Evolutionary conservation across 2,113 vertebrate genomes (phyloP).

Genomic region (Sander lucioperca): DNA sequence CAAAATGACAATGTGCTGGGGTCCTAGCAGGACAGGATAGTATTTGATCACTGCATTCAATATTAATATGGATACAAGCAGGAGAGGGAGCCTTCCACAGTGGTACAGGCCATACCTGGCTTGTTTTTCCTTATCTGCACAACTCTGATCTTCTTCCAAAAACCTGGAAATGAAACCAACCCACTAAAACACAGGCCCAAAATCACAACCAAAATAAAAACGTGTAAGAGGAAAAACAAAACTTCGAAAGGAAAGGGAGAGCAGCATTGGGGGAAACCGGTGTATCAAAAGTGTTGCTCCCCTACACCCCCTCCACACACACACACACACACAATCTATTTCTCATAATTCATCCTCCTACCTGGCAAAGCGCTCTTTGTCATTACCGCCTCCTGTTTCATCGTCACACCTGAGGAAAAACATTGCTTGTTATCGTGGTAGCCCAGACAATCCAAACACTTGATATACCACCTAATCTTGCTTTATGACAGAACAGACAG

Average conservation of each 20-base stretch:
- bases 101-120: slow-evolving; percentile 87
- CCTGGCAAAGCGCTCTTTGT: slow-evolving; percentile 98
- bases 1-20: slow-evolving; percentile 43
- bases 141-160: slow-evolving; percentile 92
- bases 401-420: slow-evolving; percentile 90
- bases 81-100: slow-evolving; percentile 58
- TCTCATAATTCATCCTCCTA: slow-evolving; percentile 72
- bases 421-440: background rate
- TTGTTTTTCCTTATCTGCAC: slow-evolving; percentile 94
- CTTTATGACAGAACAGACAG: background rate
- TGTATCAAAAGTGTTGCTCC: background rate
- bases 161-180: slow-evolving; percentile 90
- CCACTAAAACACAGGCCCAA: slow-evolving; percentile 85
- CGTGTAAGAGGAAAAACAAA: background rate
- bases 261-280: background rate
- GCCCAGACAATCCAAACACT: background rate
- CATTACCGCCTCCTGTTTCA: slow-evolving; percentile 87
- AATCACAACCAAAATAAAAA: slow-evolving; percentile 61
- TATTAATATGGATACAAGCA: slow-evolving; percentile 60
- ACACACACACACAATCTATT: background rate
- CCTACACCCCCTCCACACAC: slow-evolving; percentile 18
- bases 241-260: background rate
- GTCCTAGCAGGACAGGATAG: slow-evolving; percentile 46
- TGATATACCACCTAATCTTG: background rate
- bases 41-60: slow-evolving; percentile 57